These are phyloP conservation scores for Epirrhoe alternata DNA, from an alignment of 2,888 invertebrate genomes.

Conservation along the genomic window DNA sequence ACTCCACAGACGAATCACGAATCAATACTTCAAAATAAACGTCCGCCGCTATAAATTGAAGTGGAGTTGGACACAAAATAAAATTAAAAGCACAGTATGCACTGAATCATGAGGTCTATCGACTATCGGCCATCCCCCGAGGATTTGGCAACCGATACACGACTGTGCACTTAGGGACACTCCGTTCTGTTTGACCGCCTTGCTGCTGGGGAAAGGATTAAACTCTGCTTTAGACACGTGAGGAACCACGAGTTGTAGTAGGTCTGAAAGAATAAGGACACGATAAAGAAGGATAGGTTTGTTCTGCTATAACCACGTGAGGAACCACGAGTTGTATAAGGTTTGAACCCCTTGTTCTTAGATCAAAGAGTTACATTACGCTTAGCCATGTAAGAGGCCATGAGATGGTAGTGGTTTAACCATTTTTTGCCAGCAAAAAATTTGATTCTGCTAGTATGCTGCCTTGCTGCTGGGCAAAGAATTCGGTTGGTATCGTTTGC, in stretches of 20 bases:
- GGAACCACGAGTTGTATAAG: too few relatives aligned
- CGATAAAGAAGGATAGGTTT: too few relatives aligned
- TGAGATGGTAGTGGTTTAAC: too few relatives aligned
- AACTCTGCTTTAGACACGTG: neutral
- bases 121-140: conserved; percentile 63
- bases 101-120: conserved; percentile 68
- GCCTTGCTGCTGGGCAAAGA: too few relatives aligned
- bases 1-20: conserved; percentile 41
- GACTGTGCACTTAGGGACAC: conserved; percentile 78
- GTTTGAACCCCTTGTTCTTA: too few relatives aligned
- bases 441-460: too few relatives aligned
- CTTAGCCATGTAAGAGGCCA: too few relatives aligned
- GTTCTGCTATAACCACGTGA: too few relatives aligned
- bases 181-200: conserved; percentile 48
- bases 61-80: conserved; percentile 65
- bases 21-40: conserved; percentile 62
- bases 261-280: too few relatives aligned
- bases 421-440: too few relatives aligned
- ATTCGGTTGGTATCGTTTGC: too few relatives aligned
- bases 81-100: conserved; percentile 74
- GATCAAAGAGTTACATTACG: too few relatives aligned
- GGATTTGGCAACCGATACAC: conserved; percentile 82
- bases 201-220: conserved; percentile 15
- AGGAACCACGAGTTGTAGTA: neutral
- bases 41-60: conserved; percentile 67